Conservation (phyloP, 2,113 vertebrate species). For the Columbina picui region DNA sequence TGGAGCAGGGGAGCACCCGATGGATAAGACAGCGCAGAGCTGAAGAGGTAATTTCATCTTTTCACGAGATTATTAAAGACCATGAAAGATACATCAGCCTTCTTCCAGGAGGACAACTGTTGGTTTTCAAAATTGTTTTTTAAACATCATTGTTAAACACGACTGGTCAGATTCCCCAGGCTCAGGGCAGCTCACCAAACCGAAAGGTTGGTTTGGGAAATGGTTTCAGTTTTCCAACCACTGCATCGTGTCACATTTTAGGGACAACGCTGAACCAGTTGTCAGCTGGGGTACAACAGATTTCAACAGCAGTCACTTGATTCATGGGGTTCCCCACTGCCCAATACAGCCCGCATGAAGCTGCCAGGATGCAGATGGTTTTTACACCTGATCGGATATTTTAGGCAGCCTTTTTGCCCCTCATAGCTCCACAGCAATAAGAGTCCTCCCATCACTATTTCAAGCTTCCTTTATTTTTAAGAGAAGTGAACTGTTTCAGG, state of each 20-base stretch:
- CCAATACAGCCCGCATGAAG: background rate
- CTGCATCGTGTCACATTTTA: background rate
- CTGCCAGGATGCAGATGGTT: background rate
- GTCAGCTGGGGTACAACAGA: background rate
- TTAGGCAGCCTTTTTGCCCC: background rate
- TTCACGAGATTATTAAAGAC: constrained; percentile 13
- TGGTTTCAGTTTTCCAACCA: background rate
- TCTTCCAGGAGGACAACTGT: background rate
- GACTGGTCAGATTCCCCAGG: background rate
- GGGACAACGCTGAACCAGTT: background rate
- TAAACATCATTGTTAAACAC: background rate
- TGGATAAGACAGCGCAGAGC: background rate
- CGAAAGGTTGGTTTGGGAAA: fast-evolving
- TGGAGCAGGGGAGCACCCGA: background rate
- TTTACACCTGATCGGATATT: background rate
- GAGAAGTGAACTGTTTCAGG: background rate
- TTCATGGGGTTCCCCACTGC: background rate
- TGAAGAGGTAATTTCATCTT: background rate
- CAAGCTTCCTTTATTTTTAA: background rate
- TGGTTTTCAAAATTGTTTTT: background rate
- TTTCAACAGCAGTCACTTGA: background rate
- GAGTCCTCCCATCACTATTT: background rate
- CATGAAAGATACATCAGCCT: background rate
- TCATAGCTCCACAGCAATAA: background rate
- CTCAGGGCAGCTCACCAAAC: background rate